A percentile compares a stretch with the other conserved stretches of the same genome.
These are phyloP conservation scores for Podarcis siculus DNA, from an alignment of 2,797 vertebrate species.

Conservation along the genomic window DNA sequence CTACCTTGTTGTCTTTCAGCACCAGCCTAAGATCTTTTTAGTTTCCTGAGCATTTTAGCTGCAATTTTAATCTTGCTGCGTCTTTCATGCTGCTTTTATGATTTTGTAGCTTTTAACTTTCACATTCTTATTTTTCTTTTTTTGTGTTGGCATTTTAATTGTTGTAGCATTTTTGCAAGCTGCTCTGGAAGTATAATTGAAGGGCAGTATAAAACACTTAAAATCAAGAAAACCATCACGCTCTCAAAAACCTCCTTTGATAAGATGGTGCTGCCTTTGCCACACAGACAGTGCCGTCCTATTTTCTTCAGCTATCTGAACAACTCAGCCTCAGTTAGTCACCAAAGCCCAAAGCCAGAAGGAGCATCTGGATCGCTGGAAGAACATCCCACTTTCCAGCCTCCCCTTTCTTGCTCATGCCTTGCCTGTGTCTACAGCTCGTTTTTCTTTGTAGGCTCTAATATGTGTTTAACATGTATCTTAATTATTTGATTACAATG, in stretches of 20 bases:
- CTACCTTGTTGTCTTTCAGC: background rate
- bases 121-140: background rate
- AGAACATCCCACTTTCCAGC: conserved; percentile 68
- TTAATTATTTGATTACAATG: conserved; percentile 87
- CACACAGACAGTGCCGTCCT: background rate
- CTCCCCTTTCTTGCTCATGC: conserved; percentile 62
- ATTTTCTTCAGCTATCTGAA: conserved; percentile 38
- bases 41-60: background rate
- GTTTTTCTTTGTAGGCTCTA: conserved; percentile 76
- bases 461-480: conserved; percentile 83
- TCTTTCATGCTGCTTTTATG: background rate
- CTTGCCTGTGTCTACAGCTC: conserved; percentile 64
- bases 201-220: background rate
- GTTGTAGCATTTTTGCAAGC: background rate
- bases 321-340: conserved; percentile 52
- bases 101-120: background rate
- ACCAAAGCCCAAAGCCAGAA: conserved; percentile 58
- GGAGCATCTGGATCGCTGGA: conserved; percentile 58
- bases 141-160: too few species aligned
- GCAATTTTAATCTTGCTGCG: background rate
- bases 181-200: background rate
- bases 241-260: background rate
- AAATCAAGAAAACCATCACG: background rate
- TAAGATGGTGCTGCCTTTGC: background rate
- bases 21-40: background rate